Evolutionary conservation across 2,888 invertebrate species (phyloP).

Genomic region (Cataglyphis livida): DNA sequence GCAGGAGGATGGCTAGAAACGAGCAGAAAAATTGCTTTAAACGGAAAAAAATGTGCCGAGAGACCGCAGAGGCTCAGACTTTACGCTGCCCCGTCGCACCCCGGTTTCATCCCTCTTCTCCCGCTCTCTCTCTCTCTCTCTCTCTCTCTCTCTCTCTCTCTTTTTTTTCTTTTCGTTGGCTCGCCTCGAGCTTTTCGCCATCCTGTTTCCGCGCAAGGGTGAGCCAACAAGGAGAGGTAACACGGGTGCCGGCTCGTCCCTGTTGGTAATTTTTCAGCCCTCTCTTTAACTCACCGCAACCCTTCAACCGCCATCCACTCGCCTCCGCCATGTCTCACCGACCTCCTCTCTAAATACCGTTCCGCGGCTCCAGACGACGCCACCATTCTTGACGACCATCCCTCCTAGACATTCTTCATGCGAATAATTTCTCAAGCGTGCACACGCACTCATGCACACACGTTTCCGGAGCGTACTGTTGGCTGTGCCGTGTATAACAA

Average conservation of each 20-base stretch:
- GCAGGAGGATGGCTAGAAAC: constrained; percentile 45
- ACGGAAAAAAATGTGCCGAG: constrained; percentile 71
- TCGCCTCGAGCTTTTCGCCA: not conserved
- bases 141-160: not conserved
- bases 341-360: constrained; percentile 47
- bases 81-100: not conserved
- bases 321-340: constrained; percentile 55
- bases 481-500: constrained; percentile 62
- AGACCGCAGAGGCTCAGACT: constrained; percentile 52
- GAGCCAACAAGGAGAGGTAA: constrained; percentile 54
- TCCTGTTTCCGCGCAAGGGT: constrained; percentile 49
- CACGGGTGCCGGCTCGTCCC: constrained; percentile 60
- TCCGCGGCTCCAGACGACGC: constrained; percentile 59
- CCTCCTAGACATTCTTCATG: constrained; percentile 56
- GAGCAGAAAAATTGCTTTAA: constrained; percentile 76
- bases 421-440: constrained; percentile 68
- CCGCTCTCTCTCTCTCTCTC: too few relatives aligned
- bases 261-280: constrained; percentile 75
- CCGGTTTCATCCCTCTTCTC: not conserved
- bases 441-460: constrained; percentile 38
- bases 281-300: constrained; percentile 66
- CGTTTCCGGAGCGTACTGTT: constrained; percentile 45
- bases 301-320: constrained; percentile 56
- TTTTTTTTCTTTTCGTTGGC: too few relatives aligned
- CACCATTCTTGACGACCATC: constrained; percentile 37